Conservation (phyloP, 2,888 invertebrate species). For the Globia sparganii region DNA sequence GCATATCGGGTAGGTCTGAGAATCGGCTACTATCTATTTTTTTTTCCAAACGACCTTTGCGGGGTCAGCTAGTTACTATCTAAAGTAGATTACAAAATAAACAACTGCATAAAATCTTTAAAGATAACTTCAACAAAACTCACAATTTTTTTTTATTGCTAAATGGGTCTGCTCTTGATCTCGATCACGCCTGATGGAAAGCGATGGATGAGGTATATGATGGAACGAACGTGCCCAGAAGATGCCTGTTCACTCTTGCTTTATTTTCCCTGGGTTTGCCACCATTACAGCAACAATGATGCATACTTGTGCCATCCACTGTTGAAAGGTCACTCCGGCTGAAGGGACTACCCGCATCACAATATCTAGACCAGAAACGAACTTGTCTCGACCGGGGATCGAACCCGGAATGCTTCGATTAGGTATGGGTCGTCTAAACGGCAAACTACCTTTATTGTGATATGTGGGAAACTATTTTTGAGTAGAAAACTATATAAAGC, state of each 20-base stretch:
- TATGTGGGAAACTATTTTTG: neutral
- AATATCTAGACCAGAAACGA: conserved; percentile 68
- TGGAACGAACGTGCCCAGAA: too few species aligned
- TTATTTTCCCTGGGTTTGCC: neutral
- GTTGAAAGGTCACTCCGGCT: conserved; percentile 38
- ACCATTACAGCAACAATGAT: conserved; percentile 8
- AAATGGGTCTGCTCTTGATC: too few species aligned
- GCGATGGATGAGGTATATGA: too few species aligned
- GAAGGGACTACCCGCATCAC: conserved; percentile 57
- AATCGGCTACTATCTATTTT: too few species aligned
- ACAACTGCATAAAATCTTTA: neutral
- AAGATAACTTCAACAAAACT: neutral
- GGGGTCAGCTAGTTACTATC: too few species aligned
- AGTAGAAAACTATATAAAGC: neutral
- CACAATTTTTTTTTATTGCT: neutral
- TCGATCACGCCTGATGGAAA: too few species aligned
- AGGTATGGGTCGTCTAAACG: conserved; percentile 31
- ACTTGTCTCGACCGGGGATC: conserved; percentile 68
- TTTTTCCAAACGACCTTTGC: too few species aligned
- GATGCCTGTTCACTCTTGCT: too few species aligned
- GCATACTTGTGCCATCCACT: neutral
- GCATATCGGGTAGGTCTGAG: too few species aligned
- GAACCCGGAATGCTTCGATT: conserved; percentile 53
- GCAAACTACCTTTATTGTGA: neutral
- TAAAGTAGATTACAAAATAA: neutral